Base-by-base conservation (phyloP, 2,888 invertebrate genomes). In the Syrista parreyssii region DNA sequence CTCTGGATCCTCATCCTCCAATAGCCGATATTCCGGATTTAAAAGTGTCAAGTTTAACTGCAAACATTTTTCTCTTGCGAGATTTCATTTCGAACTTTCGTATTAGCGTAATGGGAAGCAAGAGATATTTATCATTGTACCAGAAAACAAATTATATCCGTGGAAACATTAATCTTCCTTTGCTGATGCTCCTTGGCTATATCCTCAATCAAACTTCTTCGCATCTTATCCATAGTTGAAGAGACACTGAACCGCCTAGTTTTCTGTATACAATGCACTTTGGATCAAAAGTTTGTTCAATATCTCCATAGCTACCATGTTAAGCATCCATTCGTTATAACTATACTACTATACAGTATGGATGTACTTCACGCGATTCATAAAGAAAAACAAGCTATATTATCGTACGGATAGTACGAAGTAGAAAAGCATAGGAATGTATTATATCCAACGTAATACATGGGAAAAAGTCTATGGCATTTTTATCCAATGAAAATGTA, bases 61-160 rank as follows among this genome's bases (percentile, higher is more conserved):
- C 23, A 35, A 74, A 33, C 11, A 76, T n/a, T 73, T 12, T 30
- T 35, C 40, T 40, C 40, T 40, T 40, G 15, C 40, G 15, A 40
- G 40, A 40, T 40, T 40, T 40, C 40, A 40, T 6, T 15, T 40
- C 40, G 30, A 69, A 69, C 31, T 69, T 69, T 31, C 11, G 69
- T 30, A 32, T 69, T 32, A 69, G 30, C 30, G 30, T 4, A 69
- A 32, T 69, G 69, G 6, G 11, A 30, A 69, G 69, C 30, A 30
- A 32, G 15, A 69, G 15, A 32, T 69, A 32, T 31, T 69, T 30
- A 32, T 69, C 69, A 32, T 68, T 68, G 73, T 80, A 90, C 91
- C 84, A 91, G 68, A 82, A 91, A 91, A 32, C 82, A 82, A 73
- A 88, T 82, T 4, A 91, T 84, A 76, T 91, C 91, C 30, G 79